Conservation (phyloP, 2,888 invertebrate genomes). For the Torymus auratus region DNA sequence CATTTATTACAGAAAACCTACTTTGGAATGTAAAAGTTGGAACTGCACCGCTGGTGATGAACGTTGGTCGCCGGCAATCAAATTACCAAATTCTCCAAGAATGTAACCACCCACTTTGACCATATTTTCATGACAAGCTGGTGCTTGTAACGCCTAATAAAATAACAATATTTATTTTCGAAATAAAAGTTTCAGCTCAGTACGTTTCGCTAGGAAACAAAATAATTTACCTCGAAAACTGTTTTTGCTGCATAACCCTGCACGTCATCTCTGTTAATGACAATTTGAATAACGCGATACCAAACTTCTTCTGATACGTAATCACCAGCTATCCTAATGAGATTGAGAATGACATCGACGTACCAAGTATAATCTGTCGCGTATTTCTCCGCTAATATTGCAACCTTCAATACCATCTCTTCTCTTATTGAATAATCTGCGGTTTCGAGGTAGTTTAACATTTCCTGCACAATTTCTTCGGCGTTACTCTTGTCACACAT, state of each 20-base stretch:
- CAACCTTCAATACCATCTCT: conserved; percentile 99
- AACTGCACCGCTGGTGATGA: conserved; percentile 99
- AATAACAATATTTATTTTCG: background rate
- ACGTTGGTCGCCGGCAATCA: conserved; percentile 98
- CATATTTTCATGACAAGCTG: conserved; percentile 99
- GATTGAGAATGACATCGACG: conserved; percentile 97
- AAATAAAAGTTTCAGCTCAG: too few relatives aligned
- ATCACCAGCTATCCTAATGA: conserved; percentile 99
- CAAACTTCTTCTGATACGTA: conserved; percentile 99
- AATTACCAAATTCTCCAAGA: conserved; percentile 98
- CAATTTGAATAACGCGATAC: conserved; percentile 99
- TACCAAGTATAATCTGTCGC: conserved; percentile 99
- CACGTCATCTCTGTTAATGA: conserved; percentile 99
- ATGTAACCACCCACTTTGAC: conserved; percentile 99
- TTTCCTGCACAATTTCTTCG: conserved; percentile 99
- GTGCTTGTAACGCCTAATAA: conserved; percentile 92
- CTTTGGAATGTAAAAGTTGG: conserved; percentile 97
- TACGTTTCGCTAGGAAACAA: background rate
- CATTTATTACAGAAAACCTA: conserved; percentile 62
- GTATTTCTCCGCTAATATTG: conserved; percentile 99
- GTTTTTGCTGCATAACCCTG: conserved; percentile 99
- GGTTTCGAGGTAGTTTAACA: conserved; percentile 98
- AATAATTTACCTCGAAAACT: conserved; percentile 89
- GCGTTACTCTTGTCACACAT: conserved; percentile 99
- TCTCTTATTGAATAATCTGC: conserved; percentile 99